Conservation (phyloP, 2,797 vertebrate species). For the Typhlichthys eigenmanni region DNA sequence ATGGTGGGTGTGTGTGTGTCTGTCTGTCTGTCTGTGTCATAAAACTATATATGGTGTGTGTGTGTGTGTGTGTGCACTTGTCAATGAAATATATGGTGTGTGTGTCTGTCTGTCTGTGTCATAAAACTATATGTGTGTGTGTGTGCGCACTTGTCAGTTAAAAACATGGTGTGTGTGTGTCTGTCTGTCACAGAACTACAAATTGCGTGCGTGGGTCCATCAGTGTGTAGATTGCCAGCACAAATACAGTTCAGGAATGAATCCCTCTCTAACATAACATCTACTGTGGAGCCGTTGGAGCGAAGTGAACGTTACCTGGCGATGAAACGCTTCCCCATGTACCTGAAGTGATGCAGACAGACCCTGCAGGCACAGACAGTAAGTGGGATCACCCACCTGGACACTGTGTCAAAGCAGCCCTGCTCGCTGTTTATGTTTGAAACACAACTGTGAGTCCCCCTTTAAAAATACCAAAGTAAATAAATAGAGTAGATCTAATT, state of each 20-base stretch:
- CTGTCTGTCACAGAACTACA: conserved; percentile 1
- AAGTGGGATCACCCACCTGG: not conserved
- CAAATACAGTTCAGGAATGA: no score
- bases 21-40: no score
- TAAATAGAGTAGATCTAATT: no score
- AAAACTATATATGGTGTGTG: no score
- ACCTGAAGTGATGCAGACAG: conserved; percentile 96
- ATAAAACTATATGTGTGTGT: no score
- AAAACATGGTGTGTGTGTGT: conserved; percentile 18
- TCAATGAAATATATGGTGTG: no score
- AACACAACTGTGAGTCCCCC: no score
- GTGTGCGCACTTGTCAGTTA: not conserved
- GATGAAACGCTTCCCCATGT: conserved; percentile 96
- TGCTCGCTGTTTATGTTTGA: no score
- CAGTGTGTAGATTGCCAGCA: not conserved
- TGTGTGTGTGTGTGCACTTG: no score
- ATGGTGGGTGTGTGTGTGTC: not conserved
- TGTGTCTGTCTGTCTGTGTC: no score
- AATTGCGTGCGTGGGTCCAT: not conserved
- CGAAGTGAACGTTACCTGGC: conserved; percentile 83
- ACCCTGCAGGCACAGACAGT: conserved; percentile 78
- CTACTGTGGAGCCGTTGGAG: not conserved
- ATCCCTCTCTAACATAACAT: no score
- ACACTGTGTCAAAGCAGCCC: not conserved
- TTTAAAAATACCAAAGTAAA: no score